Percentiles rank a stretch among this genome's conserved stretches.
These are phyloP conservation scores for Meandrina meandrites DNA, from an alignment of 92 coral and sea anemone genomes.

Conservation along the genomic window DNA sequence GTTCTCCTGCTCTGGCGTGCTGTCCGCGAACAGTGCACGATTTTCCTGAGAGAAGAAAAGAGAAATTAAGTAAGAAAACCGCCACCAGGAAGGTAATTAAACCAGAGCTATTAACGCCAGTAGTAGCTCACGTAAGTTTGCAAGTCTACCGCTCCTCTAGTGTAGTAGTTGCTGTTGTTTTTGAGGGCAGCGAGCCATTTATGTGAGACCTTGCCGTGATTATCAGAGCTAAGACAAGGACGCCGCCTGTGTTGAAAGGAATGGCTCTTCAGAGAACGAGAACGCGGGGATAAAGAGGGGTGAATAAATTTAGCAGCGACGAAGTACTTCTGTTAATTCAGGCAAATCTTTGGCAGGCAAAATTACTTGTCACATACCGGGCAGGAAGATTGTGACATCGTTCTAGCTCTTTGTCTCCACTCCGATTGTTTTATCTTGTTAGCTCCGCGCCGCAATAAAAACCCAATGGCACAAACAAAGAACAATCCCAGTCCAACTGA, in stretches of 20 bases:
- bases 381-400: constrained; percentile 13
- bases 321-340: no score
- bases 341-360: background rate
- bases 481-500: constrained; percentile 20
- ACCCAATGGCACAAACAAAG: constrained; percentile 1
- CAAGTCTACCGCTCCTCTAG: no score
- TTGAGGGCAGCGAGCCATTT: no score
- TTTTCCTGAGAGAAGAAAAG: background rate
- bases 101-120: background rate
- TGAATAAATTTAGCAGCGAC: no score
- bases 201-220: no score
- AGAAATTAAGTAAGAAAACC: background rate
- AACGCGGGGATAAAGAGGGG: background rate
- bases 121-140: no score
- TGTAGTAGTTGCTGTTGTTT: no score
- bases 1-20: background rate
- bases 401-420: constrained; percentile 15
- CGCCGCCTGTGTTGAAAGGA: no score
- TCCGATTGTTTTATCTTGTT: background rate
- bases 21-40: constrained; percentile 4
- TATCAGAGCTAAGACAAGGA: no score
- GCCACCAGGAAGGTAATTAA: background rate
- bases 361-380: constrained; percentile 5
- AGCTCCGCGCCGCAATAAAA: constrained; percentile 27
- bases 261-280: background rate